Evolutionary conservation across 2,113 vertebrate genomes (phyloP).

Genomic region (Seriola rivoliana): DNA sequence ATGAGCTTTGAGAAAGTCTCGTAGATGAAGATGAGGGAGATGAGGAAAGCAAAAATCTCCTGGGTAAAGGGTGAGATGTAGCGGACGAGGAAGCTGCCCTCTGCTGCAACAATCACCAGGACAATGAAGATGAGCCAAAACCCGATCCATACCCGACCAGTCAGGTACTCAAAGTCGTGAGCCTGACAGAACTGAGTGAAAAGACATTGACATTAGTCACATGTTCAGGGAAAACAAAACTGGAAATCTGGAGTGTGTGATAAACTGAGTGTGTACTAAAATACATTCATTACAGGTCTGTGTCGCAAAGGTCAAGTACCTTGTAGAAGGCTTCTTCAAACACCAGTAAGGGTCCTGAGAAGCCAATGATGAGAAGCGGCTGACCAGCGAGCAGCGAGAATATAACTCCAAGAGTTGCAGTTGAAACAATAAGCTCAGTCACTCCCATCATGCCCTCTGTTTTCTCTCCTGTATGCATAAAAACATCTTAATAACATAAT

Average conservation of each 20-base stretch:
- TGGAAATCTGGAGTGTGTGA: background rate
- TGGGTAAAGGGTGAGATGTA: conserved; percentile 98
- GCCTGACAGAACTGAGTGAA: conserved; percentile 91
- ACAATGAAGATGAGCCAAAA: conserved; percentile 97
- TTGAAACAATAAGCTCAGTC: conserved; percentile 96
- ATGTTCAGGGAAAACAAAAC: background rate
- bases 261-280: background rate
- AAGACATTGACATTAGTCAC: background rate
- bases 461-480: conserved; percentile 90
- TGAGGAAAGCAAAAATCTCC: conserved; percentile 99
- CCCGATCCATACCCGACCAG: conserved; percentile 97
- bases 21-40: conserved; percentile 98
- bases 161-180: conserved; percentile 95
- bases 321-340: conserved; percentile 99
- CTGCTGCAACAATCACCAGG: conserved; percentile 93
- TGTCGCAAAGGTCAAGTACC: conserved; percentile 66
- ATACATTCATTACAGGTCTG: background rate
- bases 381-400: conserved; percentile 95
- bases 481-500: background rate
- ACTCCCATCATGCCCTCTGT: conserved; percentile 98
- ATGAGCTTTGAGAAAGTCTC: conserved; percentile 97
- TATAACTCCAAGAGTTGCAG: conserved; percentile 92
- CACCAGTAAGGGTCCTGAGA: conserved; percentile 95
- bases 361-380: conserved; percentile 96
- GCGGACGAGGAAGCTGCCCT: conserved; percentile 97